Evolutionary conservation across 2,113 vertebrate genomes (phyloP), one percentile per base, ranked within the genome.

Genomic region (Paralichthys olivaceus): DNA sequence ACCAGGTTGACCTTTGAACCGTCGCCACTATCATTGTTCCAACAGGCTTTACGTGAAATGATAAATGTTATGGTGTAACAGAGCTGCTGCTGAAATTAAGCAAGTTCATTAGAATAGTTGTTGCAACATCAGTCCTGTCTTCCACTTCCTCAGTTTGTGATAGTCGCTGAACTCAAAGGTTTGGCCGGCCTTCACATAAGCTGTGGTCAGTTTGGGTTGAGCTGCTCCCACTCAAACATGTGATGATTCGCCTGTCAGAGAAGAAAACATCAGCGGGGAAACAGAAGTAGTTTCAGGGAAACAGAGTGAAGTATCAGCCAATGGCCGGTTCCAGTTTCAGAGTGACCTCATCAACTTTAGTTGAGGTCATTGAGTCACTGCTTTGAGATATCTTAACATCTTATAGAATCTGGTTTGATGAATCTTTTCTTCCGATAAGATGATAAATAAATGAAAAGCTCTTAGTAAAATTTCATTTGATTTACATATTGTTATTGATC

Each of bases 261-360:
- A 17, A 67, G 26, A 79, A 37, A 79, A 72, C 4, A 8, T 45
- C 45, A 67, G 58, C 45, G 61, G 53, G 51, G 75, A 90, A 82
- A 68, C 72, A 85, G 68, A 87, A 72, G 88, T 83, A 5, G 43
- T 75, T 88, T 86, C 71, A 83, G 66, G 79, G 85, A 87, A 87
- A 85, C 69, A 17, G 65, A 55, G 66, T 60, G 43, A 83, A 75
- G 75, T 77, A 70, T 86, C 80, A 70, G 53, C 60, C 65, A 40
- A 28, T 76, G 84, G 87, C 75, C 90, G 87, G 65, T 91, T 89
- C 84, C 79, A 83, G 77, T 89, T 90, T 91, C 87, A 90, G 26
- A 70, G 23, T 85, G 85, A 87, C 69, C 55, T 89, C 81, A 86
- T 74, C 5, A 2, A 66, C 32, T 19, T 49, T 17, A 4, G 5